A percentile compares a stretch with the other conserved stretches of the same genome.
phyloP scores from a whole-genome alignment of 1,140 invertebrate genomes.

The Ceratitis capitata region DNA sequence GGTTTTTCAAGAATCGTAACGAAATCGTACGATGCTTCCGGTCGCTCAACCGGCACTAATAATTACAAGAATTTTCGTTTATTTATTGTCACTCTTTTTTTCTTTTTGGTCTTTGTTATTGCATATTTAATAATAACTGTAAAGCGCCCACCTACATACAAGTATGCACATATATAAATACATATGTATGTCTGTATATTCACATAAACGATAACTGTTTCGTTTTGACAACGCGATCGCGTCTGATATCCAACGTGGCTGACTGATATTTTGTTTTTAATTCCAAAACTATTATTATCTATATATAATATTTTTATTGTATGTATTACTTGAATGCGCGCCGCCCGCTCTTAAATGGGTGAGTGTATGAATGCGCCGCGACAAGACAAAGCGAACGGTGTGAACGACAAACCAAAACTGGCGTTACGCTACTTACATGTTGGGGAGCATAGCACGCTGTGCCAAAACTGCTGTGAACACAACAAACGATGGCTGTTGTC shows the following conservation, averaged over 20 bases:
- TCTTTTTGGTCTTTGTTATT: no score
- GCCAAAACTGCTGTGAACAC: constrained; percentile 1
- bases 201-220: no score
- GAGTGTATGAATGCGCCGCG: no score
- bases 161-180: no score
- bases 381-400: background rate
- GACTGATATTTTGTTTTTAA: constrained; percentile 13
- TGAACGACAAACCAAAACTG: constrained; percentile 10
- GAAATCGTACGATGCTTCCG: constrained; percentile 10
- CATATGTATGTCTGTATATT: background rate
- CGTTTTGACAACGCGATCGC: no score
- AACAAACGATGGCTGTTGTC: background rate
- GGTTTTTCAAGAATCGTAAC: background rate
- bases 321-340: background rate
- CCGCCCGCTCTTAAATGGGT: no score
- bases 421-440: background rate
- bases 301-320: no score
- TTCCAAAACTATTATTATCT: no score
- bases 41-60: background rate
- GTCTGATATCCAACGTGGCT: constrained; percentile 22
- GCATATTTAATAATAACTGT: no score
- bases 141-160: background rate
- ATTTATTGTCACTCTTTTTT: background rate
- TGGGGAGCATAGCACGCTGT: background rate
- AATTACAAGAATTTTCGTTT: background rate